Evolutionary conservation across 2,888 invertebrate species (phyloP).

Genomic region (Luperina nickerlii): DNA sequence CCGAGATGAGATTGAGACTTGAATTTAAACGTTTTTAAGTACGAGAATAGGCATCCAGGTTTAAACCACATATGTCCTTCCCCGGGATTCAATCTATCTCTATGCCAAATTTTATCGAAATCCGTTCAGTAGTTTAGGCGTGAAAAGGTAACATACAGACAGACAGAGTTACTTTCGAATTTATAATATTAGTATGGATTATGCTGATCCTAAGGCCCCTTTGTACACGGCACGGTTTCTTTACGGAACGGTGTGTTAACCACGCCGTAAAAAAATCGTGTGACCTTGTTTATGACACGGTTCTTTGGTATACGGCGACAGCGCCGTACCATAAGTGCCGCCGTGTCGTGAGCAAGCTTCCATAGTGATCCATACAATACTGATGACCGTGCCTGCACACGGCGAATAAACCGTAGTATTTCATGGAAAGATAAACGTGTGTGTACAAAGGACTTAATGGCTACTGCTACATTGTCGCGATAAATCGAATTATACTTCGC

Average conservation of each 20-base stretch:
- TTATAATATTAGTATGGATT: neutral
- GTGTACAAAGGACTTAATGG: neutral
- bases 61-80: too few species aligned
- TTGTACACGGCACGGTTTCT: neutral
- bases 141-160: too few species aligned
- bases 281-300: too few species aligned
- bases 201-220: slow-evolving; percentile 25
- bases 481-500: neutral
- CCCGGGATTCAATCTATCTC: too few species aligned
- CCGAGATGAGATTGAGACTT: too few species aligned
- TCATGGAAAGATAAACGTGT: neutral
- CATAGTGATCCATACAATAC: neutral
- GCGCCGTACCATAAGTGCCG: neutral
- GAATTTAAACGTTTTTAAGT: too few species aligned
- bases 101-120: too few species aligned
- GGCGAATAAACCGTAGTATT: neutral
- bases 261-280: too few species aligned
- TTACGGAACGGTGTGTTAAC: neutral
- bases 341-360: neutral
- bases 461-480: neutral
- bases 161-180: too few species aligned
- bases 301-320: too few species aligned
- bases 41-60: too few species aligned
- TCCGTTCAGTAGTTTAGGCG: too few species aligned
- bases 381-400: neutral